phyloP scores from a whole-genome alignment of 2,797 vertebrate species.

The Poecilia picta region DNA sequence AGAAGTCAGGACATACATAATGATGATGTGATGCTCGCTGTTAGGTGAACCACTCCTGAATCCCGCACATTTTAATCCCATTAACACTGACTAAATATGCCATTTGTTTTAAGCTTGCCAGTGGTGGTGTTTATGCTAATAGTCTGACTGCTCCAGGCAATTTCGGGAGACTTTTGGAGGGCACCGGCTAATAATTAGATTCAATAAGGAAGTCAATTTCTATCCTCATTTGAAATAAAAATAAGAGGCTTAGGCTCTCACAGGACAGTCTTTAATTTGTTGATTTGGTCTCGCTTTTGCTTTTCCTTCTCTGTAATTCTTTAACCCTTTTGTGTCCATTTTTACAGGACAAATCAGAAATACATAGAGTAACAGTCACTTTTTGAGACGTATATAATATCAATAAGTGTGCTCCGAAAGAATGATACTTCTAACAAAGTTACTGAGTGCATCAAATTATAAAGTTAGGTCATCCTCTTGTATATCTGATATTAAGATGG shows the following conservation, averaged over 20 bases:
- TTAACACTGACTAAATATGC: slow-evolving; percentile 85
- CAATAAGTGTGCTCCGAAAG: neutral
- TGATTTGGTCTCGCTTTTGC: slow-evolving; percentile 73
- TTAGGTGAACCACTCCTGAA: slow-evolving; percentile 75
- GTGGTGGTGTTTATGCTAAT: slow-evolving; percentile 85
- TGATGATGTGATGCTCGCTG: slow-evolving; percentile 79
- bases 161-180: slow-evolving; percentile 83
- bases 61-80: slow-evolving; percentile 83
- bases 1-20: slow-evolving; percentile 77
- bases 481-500: neutral
- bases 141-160: slow-evolving; percentile 73
- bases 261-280: slow-evolving; percentile 78
- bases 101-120: slow-evolving; percentile 86
- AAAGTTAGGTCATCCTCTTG: neutral
- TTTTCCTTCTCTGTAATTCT: slow-evolving; percentile 54
- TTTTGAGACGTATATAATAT: neutral
- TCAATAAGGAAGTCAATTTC: slow-evolving; percentile 84
- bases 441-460: neutral
- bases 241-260: slow-evolving; percentile 82
- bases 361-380: slow-evolving; percentile 22
- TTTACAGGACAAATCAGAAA: slow-evolving; percentile 29
- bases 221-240: slow-evolving; percentile 83
- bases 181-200: slow-evolving; percentile 84
- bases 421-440: neutral
- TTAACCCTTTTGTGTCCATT: slow-evolving; percentile 59